Conservation (phyloP, 2,113 vertebrate species). For the Phycodurus eques region DNA sequence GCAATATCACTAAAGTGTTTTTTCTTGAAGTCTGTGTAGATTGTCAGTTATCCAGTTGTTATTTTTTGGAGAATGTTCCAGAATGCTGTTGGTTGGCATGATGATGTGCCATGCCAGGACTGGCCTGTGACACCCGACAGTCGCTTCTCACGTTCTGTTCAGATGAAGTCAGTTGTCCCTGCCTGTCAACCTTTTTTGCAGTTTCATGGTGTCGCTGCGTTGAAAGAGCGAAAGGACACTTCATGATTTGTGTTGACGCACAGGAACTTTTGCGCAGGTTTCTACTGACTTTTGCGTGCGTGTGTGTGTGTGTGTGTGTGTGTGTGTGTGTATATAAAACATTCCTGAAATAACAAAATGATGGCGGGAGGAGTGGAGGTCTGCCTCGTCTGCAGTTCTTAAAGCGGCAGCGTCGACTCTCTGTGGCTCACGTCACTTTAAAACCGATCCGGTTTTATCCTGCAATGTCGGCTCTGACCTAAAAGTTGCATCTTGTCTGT, state of each 20-base stretch:
- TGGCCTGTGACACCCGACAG: no score
- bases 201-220: neutral
- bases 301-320: neutral
- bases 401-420: constrained; percentile 34
- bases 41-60: no score
- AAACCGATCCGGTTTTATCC: neutral
- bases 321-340: constrained; percentile 30
- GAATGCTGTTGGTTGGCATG: no score
- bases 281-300: neutral
- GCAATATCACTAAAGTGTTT: no score
- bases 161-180: neutral
- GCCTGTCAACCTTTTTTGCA: no score
- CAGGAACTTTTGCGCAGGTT: neutral
- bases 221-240: neutral
- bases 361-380: constrained; percentile 46
- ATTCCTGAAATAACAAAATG: constrained; percentile 70
- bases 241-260: neutral
- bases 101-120: no score
- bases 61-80: no score
- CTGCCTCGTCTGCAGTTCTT: constrained; percentile 38
- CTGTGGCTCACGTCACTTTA: neutral
- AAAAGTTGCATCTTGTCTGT: no score
- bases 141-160: no score
- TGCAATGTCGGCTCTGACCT: neutral
- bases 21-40: no score